Percentiles rank a stretch among this genome's conserved stretches.
These are phyloP conservation scores for Melanostoma mellinum DNA, from an alignment of 2,888 invertebrate genomes.

Conservation along the genomic window DNA sequence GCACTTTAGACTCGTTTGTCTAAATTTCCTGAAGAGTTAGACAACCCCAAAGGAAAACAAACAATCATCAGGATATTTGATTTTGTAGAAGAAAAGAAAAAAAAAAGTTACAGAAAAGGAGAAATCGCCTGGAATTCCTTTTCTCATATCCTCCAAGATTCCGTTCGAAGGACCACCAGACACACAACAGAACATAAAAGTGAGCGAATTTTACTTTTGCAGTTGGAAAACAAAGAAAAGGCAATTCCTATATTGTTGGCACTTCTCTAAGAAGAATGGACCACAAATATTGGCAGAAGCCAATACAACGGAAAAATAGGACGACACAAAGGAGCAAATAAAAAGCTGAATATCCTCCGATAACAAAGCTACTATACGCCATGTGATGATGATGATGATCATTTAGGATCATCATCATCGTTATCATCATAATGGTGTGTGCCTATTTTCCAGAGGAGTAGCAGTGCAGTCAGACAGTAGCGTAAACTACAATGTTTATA, in stretches of 20 bases:
- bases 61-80: conserved; percentile 73
- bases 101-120: background rate
- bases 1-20: conserved; percentile 73
- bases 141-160: conserved; percentile 32
- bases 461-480: conserved; percentile 46
- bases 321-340: conserved; percentile 56
- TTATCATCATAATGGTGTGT: background rate
- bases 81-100: conserved; percentile 60
- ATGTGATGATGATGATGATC: conserved; percentile 38
- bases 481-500: conserved; percentile 47
- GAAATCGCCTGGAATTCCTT: conserved; percentile 56
- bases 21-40: conserved; percentile 73
- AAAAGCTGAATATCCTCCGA: conserved; percentile 69
- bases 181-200: conserved; percentile 30
- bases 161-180: conserved; percentile 42
- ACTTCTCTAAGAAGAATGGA: conserved; percentile 44
- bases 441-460: background rate
- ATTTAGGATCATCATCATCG: conserved; percentile 14
- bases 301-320: conserved; percentile 51
- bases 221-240: conserved; percentile 10
- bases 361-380: conserved; percentile 40
- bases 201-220: conserved; percentile 29
- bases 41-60: conserved; percentile 72
- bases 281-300: conserved; percentile 68
- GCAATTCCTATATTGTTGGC: conserved; percentile 49